Percentiles rank a stretch among this genome's conserved stretches.
Conservation (phyloP, 2,888 invertebrate genomes). For the Capitulum mitella region DNA sequence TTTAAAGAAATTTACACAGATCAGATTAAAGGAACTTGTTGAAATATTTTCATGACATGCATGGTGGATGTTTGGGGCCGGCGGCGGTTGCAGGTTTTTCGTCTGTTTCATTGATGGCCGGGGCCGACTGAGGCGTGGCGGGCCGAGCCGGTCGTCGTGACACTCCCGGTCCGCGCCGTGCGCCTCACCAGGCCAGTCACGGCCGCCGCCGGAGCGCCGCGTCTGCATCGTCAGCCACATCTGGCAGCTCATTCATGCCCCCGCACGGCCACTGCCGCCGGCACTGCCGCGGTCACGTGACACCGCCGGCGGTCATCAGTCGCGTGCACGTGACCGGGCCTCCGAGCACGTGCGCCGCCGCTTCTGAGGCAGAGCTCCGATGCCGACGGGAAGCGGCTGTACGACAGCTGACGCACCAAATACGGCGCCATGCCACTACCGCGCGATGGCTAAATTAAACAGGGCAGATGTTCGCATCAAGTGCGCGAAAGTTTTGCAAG, state of each 20-base stretch:
- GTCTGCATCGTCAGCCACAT: not conserved
- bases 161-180: not conserved
- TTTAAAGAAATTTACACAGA: no score
- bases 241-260: not conserved
- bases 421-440: no score
- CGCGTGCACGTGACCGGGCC: not conserved
- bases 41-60: no score
- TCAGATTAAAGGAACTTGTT: no score
- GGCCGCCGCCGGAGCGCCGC: not conserved
- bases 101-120: not conserved
- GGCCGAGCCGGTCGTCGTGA: not conserved
- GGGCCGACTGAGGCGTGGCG: not conserved
- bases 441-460: no score
- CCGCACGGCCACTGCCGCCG: slow-evolving; percentile 2
- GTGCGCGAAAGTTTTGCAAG: no score
- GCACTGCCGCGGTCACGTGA: not conserved
- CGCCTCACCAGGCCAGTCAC: not conserved
- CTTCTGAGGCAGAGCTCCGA: not conserved
- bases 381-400: not conserved
- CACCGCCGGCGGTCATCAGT: not conserved
- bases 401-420: not conserved
- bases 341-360: not conserved
- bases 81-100: no score
- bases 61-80: no score
- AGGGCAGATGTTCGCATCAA: no score